phyloP scores from a whole-genome alignment of 2,888 invertebrate genomes.

The Pristionchus japonicus region DNA sequence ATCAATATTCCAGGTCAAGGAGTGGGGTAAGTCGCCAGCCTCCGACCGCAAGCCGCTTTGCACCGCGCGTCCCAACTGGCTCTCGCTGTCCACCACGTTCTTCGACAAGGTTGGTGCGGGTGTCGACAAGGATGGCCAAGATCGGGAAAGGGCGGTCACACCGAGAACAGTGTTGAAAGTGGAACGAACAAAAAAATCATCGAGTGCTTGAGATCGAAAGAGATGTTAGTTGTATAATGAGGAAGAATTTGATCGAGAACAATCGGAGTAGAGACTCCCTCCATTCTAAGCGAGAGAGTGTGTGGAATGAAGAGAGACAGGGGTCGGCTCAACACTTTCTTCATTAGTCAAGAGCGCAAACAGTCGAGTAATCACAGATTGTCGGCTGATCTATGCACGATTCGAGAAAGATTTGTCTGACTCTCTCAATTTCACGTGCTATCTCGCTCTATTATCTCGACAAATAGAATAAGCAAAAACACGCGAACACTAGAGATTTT shows the following conservation, averaged over 20 bases:
- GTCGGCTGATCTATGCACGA: not conserved
- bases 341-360: not conserved
- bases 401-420: not conserved
- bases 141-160: not conserved
- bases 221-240: too few species aligned
- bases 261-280: too few species aligned
- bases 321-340: too few species aligned
- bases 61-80: conserved; percentile 83
- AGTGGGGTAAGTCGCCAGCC: conserved; percentile 76
- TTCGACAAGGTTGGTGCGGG: conserved; percentile 79
- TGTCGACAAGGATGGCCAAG: not conserved
- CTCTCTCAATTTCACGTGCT: not conserved
- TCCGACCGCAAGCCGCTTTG: conserved; percentile 80
- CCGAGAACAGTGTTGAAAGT: not conserved
- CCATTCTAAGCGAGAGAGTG: too few species aligned
- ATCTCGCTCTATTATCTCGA: not conserved
- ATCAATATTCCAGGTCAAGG: conserved; percentile 58
- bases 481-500: not conserved
- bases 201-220: too few species aligned
- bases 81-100: conserved; percentile 82
- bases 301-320: too few species aligned
- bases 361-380: conserved; percentile 2
- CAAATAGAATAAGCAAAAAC: not conserved
- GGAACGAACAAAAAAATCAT: not conserved
- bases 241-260: too few species aligned